A percentile compares a stretch with the other conserved stretches of the same genome.
These are phyloP conservation scores for Crocallis elinguaria DNA, from an alignment of 2,888 invertebrate genomes.

Conservation along the genomic window DNA sequence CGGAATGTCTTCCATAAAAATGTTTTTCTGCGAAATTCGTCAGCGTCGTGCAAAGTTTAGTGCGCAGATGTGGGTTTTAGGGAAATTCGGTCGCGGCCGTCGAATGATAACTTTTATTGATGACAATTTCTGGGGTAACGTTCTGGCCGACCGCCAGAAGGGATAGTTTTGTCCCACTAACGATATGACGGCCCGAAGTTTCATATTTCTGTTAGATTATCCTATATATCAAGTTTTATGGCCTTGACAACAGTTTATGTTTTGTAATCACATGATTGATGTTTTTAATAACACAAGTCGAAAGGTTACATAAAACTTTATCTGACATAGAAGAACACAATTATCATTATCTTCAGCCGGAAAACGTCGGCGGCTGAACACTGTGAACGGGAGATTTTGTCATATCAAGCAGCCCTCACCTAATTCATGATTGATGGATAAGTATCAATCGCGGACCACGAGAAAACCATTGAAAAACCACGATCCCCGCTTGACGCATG, in stretches of 20 bases:
- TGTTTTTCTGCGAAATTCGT: conserved; percentile 40
- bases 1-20: conserved; percentile 37
- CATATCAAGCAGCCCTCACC: no score
- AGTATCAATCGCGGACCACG: no score
- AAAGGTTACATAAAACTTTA: no score
- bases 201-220: conserved; percentile 36
- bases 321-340: no score
- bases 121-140: conserved; percentile 60
- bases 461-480: no score
- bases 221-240: conserved; percentile 35
- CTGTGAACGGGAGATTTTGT: no score
- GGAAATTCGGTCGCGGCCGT: conserved; percentile 51
- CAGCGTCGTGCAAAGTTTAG: conserved; percentile 40
- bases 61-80: conserved; percentile 53
- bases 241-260: conserved; percentile 17
- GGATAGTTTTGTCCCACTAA: conserved; percentile 59
- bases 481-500: no score
- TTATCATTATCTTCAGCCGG: no score
- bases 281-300: neutral
- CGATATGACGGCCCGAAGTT: conserved; percentile 49
- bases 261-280: conserved; percentile 17
- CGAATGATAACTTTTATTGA: conserved; percentile 67
- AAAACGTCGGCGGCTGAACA: no score
- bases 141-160: conserved; percentile 63
- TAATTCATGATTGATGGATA: no score